Evolutionary conservation across 2,797 vertebrate genomes (phyloP), one percentile per base, ranked within the genome.

Genomic region (Echeneis naucrates): DNA sequence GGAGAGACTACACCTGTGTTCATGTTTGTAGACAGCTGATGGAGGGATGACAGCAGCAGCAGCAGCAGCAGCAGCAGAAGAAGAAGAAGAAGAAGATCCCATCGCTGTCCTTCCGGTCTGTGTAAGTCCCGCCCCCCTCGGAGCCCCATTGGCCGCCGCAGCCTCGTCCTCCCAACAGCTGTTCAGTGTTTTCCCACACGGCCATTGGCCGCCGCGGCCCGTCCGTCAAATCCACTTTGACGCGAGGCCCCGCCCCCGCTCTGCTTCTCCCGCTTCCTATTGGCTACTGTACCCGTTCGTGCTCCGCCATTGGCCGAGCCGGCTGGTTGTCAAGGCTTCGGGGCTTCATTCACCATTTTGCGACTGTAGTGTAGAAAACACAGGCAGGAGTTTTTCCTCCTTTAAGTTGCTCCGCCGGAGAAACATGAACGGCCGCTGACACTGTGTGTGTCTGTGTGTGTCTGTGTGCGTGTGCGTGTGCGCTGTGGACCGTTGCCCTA

Each of bases 301-400:
- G 89, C 40, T 68, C 90, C 80, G 70, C 80, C 84, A 97, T 97
- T 97, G 96, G 96, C 75, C 85, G 72, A 50, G 1, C 81, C 55
- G 72, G 81, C 93, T 95, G 95, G 96, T 96, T 95, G 96, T 96
- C 96, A 95, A 94, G 95, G 95, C 95, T 97, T 92, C 88, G 93
- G 92, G 93, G 95, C 95, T 97, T 96, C 96, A 97, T 97, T 97
- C 96, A 97, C 96, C 96, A 97, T 97, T 97, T 97, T 97, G 96
- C 96, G 96, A 96, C 95, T 94, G 92, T 96, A 96, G 96, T 92
- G 96, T 96, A 97, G 96, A 95, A 95, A 94, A 93, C 86, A 85
- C 90, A 89, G 92, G 88, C 91, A 85, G 83, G 78, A 94, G 92
- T 94, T 94, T 93, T 88, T 89, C 87, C 80, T 88, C 90, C 88